Evolutionary conservation across 2,888 invertebrate species (phyloP), one percentile per base, ranked within the genome.

Genomic region (Calliphora vomitoria): DNA sequence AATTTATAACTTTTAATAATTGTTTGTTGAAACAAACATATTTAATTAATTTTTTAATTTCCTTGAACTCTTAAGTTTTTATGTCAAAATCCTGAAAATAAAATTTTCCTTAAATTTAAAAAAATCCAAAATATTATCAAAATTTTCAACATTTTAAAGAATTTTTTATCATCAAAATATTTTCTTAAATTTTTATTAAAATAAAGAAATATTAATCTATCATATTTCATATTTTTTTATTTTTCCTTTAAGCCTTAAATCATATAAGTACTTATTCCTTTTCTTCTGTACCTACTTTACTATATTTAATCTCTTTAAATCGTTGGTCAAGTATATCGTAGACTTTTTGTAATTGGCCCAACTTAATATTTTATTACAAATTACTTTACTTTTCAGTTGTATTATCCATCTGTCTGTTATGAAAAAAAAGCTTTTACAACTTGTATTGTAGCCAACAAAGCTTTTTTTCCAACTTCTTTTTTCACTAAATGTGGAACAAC

Each of bases 341-440:
- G 47, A 50, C 68, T 58, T 58, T 58, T 58, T 58, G 25, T 58
- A 58, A 58, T 58, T 58, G 58, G 58, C 58, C 58, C 25, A 58
- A 58, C 58, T 58, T 58, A 20, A 20, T 20, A 58, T 58, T 58
- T 58, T 58, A 58, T 58, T 58, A 62, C 47, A 66, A 47, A 41
- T 11, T 41, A 66, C 18, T 20, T n/a, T 11, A 35, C 20, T 76
- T 64, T 66, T 1, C 3, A 31, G 11, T 60, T 60, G 44, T n/a
- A 20, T 20, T 60, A 62, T 50, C 25, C 64, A 20, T 50, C 18
- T 58, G 8, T 25, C n/a, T 18, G 35, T 66, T 35, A 50, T 8
- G 1, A n/a, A 31, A 35, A 71, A 44, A 84, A 75, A 78, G 76
- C 75, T 81, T 80, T 72, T 50, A 60, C 47, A 66, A 72, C 20